Conservation (phyloP, 92 coral and sea anemone genomes). For the Parazoanthus atlanticus region DNA sequence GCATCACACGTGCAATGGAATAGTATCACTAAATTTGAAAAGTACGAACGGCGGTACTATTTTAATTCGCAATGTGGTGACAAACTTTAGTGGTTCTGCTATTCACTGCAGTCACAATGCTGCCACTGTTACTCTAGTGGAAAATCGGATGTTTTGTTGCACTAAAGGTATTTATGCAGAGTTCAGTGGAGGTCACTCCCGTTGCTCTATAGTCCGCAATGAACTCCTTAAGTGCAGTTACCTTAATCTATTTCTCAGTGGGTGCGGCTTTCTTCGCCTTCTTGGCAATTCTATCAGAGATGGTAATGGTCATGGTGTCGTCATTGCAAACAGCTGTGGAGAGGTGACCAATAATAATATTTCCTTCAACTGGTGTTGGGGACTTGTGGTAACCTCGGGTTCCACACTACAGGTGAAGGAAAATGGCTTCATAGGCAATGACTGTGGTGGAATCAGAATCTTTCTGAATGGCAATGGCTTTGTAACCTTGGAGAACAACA, state of each 20-base stretch:
- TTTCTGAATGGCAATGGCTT: slow-evolving; percentile 8
- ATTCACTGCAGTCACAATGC: neutral
- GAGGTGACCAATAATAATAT: neutral
- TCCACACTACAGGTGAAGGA: neutral
- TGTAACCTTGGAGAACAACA: slow-evolving; percentile 28
- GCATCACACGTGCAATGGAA: neutral
- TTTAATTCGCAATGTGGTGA: neutral
- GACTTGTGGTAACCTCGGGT: neutral
- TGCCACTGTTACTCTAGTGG: neutral
- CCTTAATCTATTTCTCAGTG: neutral
- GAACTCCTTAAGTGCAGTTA: neutral
- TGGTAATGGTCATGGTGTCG: neutral
- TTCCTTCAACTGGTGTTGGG: slow-evolving; percentile 2
- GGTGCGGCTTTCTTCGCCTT: neutral
- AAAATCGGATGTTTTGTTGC: neutral
- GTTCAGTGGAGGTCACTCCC: neutral
- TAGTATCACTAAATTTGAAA: neutral
- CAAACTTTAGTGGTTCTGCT: neutral
- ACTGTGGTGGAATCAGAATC: slow-evolving; percentile 21
- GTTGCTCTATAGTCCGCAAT: neutral
- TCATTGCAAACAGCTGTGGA: neutral
- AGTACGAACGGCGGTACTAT: neutral
- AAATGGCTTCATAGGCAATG: neutral
- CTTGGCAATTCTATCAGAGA: neutral
- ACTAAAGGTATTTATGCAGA: neutral